Conservation (phyloP, 2,888 invertebrate genomes). For the Trilocha varians region DNA sequence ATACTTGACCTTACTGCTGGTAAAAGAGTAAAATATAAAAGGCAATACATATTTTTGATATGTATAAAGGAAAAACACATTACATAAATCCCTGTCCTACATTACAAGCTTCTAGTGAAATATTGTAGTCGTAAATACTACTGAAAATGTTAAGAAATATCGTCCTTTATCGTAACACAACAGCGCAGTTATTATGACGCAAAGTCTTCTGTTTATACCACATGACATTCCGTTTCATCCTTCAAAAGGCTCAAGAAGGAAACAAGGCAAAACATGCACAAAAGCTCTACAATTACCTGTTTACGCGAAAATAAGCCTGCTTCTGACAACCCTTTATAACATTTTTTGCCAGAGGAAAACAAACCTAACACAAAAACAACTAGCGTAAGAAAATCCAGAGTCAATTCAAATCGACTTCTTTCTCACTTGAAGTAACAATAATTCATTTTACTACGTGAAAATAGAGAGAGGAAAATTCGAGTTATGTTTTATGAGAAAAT, state of each 20-base stretch:
- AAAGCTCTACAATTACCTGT: slow-evolving; percentile 44
- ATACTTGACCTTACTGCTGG: no score
- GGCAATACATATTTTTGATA: no score
- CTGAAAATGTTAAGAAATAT: not conserved
- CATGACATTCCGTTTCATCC: slow-evolving; percentile 23
- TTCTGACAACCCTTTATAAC: slow-evolving; percentile 30
- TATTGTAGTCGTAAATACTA: no score
- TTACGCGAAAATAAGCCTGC: slow-evolving; percentile 21
- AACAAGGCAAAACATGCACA: slow-evolving; percentile 27
- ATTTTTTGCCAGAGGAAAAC: slow-evolving; percentile 13
- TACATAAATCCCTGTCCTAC: no score
- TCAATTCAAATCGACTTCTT: slow-evolving; percentile 1
- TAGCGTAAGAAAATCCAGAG: not conserved
- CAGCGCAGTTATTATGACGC: not conserved
- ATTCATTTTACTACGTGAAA: slow-evolving; percentile 15
- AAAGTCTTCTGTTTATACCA: not conserved
- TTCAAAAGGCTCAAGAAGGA: slow-evolving; percentile 19
- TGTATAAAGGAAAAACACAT: no score
- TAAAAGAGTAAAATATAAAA: no score
- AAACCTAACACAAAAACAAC: slow-evolving; percentile 6
- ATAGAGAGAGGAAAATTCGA: slow-evolving; percentile 14
- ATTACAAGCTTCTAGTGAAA: no score
- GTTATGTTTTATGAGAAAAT: slow-evolving; percentile 34
- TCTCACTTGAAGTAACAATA: slow-evolving; percentile 3
- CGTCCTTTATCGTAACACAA: not conserved